phyloP scores from a whole-genome alignment of 2,888 invertebrate genomes.

The Phyllotreta striolata region DNA sequence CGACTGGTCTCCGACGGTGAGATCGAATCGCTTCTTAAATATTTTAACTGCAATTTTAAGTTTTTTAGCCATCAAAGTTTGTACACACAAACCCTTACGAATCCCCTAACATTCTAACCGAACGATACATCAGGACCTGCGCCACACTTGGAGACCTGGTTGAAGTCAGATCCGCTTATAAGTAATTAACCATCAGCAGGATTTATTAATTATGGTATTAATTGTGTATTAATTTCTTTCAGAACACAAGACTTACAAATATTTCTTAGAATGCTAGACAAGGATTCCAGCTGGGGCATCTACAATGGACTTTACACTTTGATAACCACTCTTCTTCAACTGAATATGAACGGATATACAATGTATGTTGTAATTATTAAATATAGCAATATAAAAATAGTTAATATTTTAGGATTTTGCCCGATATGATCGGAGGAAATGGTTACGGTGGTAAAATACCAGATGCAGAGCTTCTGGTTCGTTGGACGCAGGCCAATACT shows the following conservation, averaged over 20 bases:
- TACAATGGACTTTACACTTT: constrained; percentile 76
- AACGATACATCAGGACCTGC: constrained; percentile 66
- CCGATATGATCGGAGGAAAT: constrained; percentile 81
- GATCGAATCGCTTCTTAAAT: not conserved
- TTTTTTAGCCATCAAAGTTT: constrained; percentile 43
- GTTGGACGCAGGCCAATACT: constrained; percentile 81
- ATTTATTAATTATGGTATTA: no score
- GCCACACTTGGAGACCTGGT: constrained; percentile 70
- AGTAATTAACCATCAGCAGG: constrained; percentile 54
- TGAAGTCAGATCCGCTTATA: constrained; percentile 77
- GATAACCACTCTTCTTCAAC: constrained; percentile 75
- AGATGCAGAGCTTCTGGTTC: constrained; percentile 71
- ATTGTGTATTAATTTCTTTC: constrained; percentile 48
- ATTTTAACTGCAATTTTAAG: constrained; percentile 62
- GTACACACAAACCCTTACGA: constrained; percentile 63
- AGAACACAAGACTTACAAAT: constrained; percentile 75
- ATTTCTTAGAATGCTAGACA: constrained; percentile 81
- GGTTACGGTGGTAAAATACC: constrained; percentile 53
- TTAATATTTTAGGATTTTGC: constrained; percentile 65
- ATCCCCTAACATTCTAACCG: constrained; percentile 67
- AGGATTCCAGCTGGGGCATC: constrained; percentile 74
- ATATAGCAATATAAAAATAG: not conserved
- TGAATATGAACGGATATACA: constrained; percentile 63
- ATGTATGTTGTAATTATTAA: constrained; percentile 49
- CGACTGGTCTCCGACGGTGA: constrained; percentile 71